Base-by-base conservation (phyloP, 1,140 invertebrate species). In the Ganaspis sp. region DNA sequence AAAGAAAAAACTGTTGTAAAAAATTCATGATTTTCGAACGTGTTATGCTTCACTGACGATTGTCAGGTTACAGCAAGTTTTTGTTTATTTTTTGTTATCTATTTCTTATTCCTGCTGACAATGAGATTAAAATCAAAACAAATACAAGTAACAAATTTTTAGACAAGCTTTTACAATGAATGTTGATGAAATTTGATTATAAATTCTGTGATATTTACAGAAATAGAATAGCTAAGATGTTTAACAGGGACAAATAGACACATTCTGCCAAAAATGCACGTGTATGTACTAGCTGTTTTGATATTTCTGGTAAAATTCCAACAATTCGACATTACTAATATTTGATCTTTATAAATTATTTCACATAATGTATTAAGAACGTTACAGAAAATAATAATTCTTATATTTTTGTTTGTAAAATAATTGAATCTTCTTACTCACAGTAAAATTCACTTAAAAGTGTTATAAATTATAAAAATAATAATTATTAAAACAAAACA, bases 221-320 rank as follows among this genome's bases (percentile, higher is more conserved):
- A 90, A 90, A 90, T 90, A 90, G 88, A 90, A 80, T 79, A 86
- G 85, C 86, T 84, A 82, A 81, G 83, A 79, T 86, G 82, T 72
- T 74, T 69, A 82, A 37, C 45, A 49, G 74, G 72, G 81, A 83
- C 75, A 75, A 76, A 80, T 79, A 78, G 78, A 78, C 86, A 84
- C 85, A 88, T 88, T 87, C 83, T 87, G 87, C 86, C 84, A 87
- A 84, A 84, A 82, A 83, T 79, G 81, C 70, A 70, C 77, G 70
- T 54, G 72, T 69, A 58, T 58, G 23, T 21, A 19, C 12, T 49
- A 12, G 15, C 37, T 23, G 64, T 23, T 69, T 76, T 72, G 70
- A 64, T 64, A 15, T n/a, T 64, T 74, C 37, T 49, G 26, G 21
- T 45, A 23, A 70, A 69, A 53, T 70, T 75, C 42, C 69, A 58